These are phyloP conservation scores for Callimorpha dominula DNA, from an alignment of 2,888 invertebrate species.

Conservation along the genomic window DNA sequence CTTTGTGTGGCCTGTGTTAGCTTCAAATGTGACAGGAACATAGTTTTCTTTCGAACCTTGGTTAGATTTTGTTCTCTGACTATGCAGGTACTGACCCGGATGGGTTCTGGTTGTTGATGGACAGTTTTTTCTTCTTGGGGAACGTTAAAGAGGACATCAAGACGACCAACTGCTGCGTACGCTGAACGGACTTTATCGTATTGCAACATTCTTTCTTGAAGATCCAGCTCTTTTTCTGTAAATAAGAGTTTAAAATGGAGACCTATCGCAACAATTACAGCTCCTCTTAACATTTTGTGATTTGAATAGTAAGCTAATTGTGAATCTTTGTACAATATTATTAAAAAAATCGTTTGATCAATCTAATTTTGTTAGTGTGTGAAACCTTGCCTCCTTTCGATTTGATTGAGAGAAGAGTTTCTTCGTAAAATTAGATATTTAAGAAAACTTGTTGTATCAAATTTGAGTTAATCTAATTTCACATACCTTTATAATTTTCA, in stretches of 20 bases:
- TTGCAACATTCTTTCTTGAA: constrained; percentile 86
- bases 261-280: too few species aligned
- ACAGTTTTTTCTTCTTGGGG: constrained; percentile 39
- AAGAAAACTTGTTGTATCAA: neutral
- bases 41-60: constrained; percentile 81
- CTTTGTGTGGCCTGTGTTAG: constrained; percentile 84
- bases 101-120: constrained; percentile 36
- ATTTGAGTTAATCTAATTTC: neutral
- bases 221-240: constrained; percentile 85
- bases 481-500: constrained; percentile 87
- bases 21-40: constrained; percentile 87
- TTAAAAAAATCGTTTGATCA: neutral
- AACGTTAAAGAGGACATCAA: constrained; percentile 68
- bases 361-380: neutral
- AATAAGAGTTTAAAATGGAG: constrained; percentile 15
- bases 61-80: constrained; percentile 47
- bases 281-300: too few species aligned
- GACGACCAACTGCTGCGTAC: constrained; percentile 72
- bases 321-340: neutral
- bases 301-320: too few species aligned
- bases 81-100: constrained; percentile 4
- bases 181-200: constrained; percentile 85
- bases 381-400: too few species aligned
- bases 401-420: neutral
- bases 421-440: neutral